These are phyloP conservation scores for Vanessa atalanta DNA, from an alignment of 1,140 invertebrate genomes.

Conservation along the genomic window DNA sequence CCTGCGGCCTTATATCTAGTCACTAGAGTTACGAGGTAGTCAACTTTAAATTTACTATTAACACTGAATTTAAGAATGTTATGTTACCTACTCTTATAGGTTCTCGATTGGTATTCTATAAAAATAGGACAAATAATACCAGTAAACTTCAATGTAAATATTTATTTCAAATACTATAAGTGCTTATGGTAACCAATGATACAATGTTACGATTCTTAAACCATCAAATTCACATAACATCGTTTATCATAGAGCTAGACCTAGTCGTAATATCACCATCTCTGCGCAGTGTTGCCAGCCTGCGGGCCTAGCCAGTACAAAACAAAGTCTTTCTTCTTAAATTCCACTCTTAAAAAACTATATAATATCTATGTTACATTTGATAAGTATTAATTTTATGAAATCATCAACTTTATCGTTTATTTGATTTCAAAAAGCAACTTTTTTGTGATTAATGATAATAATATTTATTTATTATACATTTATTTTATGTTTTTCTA, in stretches of 20 bases:
- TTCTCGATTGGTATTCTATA: no score
- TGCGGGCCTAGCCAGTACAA: conserved; percentile 47
- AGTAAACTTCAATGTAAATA: conserved; percentile 73
- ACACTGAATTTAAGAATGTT: no score
- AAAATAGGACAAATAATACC: conserved; percentile 14
- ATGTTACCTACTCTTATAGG: no score
- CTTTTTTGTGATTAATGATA: conserved; percentile 46
- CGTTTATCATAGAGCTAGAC: conserved; percentile 55
- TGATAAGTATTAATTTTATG: conserved; percentile 50
- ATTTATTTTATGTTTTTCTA: conserved; percentile 26
- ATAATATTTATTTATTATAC: conserved; percentile 36
- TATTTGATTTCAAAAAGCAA: conserved; percentile 23
- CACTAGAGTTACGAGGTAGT: no score
- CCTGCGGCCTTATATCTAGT: no score
- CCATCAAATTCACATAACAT: conserved; percentile 64
- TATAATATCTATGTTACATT: conserved; percentile 60
- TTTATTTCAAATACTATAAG: conserved; percentile 80
- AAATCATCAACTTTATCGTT: conserved; percentile 19
- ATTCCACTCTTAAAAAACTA: conserved; percentile 65
- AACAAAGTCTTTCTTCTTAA: conserved; percentile 44
- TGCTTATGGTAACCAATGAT: conserved; percentile 80
- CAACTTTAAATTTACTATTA: no score
- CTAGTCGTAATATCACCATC: conserved; percentile 69
- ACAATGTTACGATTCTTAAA: conserved; percentile 67
- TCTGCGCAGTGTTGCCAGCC: conserved; percentile 51